Conservation (phyloP, 2,888 invertebrate genomes). For the Embidobia sp. region DNA sequence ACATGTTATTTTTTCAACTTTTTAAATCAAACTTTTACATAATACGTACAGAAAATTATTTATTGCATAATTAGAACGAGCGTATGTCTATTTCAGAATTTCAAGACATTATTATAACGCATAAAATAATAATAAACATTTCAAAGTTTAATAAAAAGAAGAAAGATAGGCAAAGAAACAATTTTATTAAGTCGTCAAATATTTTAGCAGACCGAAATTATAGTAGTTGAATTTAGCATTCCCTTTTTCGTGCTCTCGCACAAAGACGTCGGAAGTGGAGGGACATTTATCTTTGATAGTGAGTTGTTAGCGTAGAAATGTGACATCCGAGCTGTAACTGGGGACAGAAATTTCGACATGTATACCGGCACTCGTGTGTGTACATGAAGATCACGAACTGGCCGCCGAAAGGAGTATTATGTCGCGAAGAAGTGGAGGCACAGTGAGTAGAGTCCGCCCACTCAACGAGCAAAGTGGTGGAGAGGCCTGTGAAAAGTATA, state of each 20-base stretch:
- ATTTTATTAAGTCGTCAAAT: slow-evolving; percentile 11
- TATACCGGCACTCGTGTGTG: slow-evolving; percentile 4
- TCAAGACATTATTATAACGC: no score
- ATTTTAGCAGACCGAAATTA: slow-evolving; percentile 6
- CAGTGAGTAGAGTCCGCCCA: slow-evolving; percentile 29
- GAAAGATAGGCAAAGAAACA: not conserved
- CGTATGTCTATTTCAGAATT: no score
- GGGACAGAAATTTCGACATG: slow-evolving; percentile 26
- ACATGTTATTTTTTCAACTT: no score
- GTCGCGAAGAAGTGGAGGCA: slow-evolving; percentile 16
- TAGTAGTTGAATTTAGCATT: slow-evolving; percentile 1
- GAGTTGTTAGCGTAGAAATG: slow-evolving; percentile 25
- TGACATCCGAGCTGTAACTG: slow-evolving; percentile 12
- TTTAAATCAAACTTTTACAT: no score
- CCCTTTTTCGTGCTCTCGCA: slow-evolving; percentile 7
- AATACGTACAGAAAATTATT: no score
- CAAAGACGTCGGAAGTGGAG: slow-evolving; percentile 22
- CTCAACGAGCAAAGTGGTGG: slow-evolving; percentile 28
- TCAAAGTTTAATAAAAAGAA: slow-evolving; percentile 1
- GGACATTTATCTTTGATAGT: slow-evolving; percentile 32
- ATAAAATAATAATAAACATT: no score
- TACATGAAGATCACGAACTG: slow-evolving; percentile 23
- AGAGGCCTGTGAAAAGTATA: slow-evolving; percentile 13
- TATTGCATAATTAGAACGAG: no score
- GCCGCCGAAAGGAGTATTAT: slow-evolving; percentile 28